phyloP scores from a whole-genome alignment of 1,140 invertebrate species.

The Drepana arcuata region DNA sequence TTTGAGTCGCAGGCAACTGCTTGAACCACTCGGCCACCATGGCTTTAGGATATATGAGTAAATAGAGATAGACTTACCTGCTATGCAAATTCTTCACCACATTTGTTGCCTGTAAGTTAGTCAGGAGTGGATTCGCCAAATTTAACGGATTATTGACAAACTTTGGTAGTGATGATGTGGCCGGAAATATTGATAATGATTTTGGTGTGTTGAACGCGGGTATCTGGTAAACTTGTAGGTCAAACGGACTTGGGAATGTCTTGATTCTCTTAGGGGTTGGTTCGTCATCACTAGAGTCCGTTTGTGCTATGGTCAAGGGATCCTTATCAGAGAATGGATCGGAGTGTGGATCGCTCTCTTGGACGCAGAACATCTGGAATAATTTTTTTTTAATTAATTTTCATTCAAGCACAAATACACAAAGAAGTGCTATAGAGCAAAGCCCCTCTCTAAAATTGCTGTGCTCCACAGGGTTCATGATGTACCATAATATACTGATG shows the following conservation, averaged over 20 bases:
- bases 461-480: too few species aligned
- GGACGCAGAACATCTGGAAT: slow-evolving; percentile 62
- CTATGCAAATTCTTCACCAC: slow-evolving; percentile 28
- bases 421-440: too few species aligned
- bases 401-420: slow-evolving; percentile 2
- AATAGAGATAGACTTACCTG: slow-evolving; percentile 17
- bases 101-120: slow-evolving; percentile 21
- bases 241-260: slow-evolving; percentile 17
- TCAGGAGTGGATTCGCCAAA: slow-evolving; percentile 47
- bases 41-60: too few species aligned
- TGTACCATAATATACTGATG: too few species aligned
- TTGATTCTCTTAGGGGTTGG: slow-evolving; percentile 43
- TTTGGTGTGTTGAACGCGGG: slow-evolving; percentile 46
- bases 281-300: slow-evolving; percentile 53
- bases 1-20: too few species aligned
- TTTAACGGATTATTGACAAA: slow-evolving; percentile 62
- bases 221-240: slow-evolving; percentile 58
- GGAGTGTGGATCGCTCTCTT: slow-evolving; percentile 44
- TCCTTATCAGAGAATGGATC: slow-evolving; percentile 48
- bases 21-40: too few species aligned
- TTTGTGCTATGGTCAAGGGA: slow-evolving; percentile 25
- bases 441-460: too few species aligned
- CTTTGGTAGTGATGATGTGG: slow-evolving; percentile 37
- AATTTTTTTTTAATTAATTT: slow-evolving; percentile 10
- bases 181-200: slow-evolving; percentile 39